These are phyloP conservation scores for Anolis apletophallus DNA, from an alignment of 2,797 vertebrate genomes.

Conservation along the genomic window DNA sequence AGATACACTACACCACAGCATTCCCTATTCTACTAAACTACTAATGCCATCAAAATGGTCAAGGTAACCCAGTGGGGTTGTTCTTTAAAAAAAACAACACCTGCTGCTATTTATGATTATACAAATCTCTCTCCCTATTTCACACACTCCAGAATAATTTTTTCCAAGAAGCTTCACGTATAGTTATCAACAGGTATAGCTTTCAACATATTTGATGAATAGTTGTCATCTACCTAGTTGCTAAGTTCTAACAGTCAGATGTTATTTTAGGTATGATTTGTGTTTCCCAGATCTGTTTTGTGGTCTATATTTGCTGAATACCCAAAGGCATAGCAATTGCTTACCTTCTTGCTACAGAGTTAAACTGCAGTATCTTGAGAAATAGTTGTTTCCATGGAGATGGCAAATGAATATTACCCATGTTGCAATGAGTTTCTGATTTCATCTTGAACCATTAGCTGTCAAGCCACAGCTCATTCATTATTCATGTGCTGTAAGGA, in stretches of 20 bases:
- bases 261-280: conserved; percentile 16
- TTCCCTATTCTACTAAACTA: not conserved
- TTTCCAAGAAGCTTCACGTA: not conserved
- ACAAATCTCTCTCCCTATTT: not conserved
- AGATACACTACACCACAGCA: not conserved
- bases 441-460: conserved; percentile 79
- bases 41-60: too few species aligned
- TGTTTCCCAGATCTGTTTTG: conserved; percentile 40
- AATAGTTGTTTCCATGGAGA: conserved; percentile 77
- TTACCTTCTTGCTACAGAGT: conserved; percentile 58
- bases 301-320: conserved; percentile 33
- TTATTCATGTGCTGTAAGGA: conserved; percentile 77
- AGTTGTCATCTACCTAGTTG: not conserved
- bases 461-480: conserved; percentile 76
- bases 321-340: conserved; percentile 42
- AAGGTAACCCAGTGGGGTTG: too few species aligned
- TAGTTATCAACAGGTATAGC: not conserved
- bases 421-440: conserved; percentile 74
- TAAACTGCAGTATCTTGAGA: conserved; percentile 66
- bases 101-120: not conserved
- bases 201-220: not conserved
- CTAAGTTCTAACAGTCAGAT: not conserved
- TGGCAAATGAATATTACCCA: conserved; percentile 70
- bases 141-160: not conserved
- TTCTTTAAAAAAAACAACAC: not conserved